Evolutionary conservation across 2,888 invertebrate genomes (phyloP).

Genomic region (Drosophila cognata): DNA sequence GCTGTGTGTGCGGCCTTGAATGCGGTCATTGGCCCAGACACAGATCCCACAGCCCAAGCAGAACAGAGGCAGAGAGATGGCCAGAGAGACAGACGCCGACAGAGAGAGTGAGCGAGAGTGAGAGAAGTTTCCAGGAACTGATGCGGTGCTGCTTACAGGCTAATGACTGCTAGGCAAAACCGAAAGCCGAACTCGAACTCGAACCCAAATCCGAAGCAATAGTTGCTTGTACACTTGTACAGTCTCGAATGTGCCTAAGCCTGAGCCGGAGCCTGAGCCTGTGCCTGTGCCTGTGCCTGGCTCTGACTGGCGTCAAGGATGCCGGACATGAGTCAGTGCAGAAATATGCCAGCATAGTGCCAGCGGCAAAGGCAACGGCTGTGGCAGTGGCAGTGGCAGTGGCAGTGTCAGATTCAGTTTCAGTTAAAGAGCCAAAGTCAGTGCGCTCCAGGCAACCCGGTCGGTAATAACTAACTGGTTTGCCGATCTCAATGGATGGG

Average conservation of each 20-base stretch:
- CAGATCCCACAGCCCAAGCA: conserved; percentile 23
- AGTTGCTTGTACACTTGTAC: conserved; percentile 32
- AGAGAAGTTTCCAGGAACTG: conserved; percentile 69
- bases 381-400: conserved; percentile 5
- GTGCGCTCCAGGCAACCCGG: conserved; percentile 22
- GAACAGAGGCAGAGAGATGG: conserved; percentile 3
- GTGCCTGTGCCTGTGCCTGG: conserved; percentile 8
- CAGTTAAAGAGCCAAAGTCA: conserved; percentile 14
- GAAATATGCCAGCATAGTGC: conserved; percentile 47
- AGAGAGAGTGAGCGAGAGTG: conserved; percentile 1
- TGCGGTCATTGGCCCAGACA: conserved; percentile 67
- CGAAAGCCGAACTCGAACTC: conserved; percentile 1
- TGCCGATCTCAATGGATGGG: conserved; percentile 20
- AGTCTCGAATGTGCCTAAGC: conserved; percentile 37
- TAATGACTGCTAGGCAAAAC: conserved; percentile 71
- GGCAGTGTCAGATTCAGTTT: conserved; percentile 30
- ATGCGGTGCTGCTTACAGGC: conserved; percentile 58
- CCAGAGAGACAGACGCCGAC: conserved; percentile 1
- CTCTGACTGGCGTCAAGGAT: conserved; percentile 46
- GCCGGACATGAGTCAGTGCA: conserved; percentile 59
- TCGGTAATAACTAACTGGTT: conserved; percentile 50
- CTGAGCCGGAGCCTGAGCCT: conserved; percentile 46
- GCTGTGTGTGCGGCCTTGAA: conserved; percentile 59
- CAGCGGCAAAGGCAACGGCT: conserved; percentile 21
- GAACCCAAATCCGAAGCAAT: conserved; percentile 18